Conservation (phyloP, 2,797 vertebrate genomes). For the Echiichthys vipera region DNA sequence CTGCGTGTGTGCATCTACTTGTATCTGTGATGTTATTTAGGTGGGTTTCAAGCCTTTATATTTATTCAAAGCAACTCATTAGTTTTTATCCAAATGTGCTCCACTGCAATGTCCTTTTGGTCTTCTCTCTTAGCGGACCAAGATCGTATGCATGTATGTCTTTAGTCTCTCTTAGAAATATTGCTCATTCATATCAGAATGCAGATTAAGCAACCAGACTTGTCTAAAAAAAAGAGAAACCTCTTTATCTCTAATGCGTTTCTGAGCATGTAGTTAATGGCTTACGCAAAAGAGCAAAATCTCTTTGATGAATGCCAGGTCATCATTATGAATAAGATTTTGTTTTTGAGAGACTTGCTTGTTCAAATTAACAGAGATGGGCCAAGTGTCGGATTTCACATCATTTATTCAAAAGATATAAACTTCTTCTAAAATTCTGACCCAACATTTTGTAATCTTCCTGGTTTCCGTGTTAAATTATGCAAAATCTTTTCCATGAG, state of each 20-base stretch:
- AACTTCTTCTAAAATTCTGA: not conserved
- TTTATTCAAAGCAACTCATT: slow-evolving; percentile 21
- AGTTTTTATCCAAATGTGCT: slow-evolving; percentile 33
- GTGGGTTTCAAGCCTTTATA: slow-evolving; percentile 11
- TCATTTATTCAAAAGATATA: slow-evolving; percentile 2
- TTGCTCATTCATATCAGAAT: slow-evolving; percentile 32
- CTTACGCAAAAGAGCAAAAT: slow-evolving; percentile 41
- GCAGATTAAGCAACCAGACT: slow-evolving; percentile 41
- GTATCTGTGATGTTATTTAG: not conserved
- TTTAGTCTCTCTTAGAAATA: slow-evolving; percentile 43
- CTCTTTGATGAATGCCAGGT: slow-evolving; percentile 24
- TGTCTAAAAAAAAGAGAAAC: slow-evolving; percentile 36
- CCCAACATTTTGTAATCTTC: not conserved
- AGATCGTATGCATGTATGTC: slow-evolving; percentile 25
- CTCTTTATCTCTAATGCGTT: slow-evolving; percentile 44
- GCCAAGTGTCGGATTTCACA: not conserved
- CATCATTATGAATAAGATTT: slow-evolving; percentile 27
- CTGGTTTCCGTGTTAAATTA: not conserved
- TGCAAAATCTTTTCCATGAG: not conserved
- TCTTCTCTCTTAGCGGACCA: slow-evolving; percentile 14
- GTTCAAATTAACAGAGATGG: slow-evolving; percentile 19
- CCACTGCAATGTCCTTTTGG: slow-evolving; percentile 36
- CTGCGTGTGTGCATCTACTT: not conserved
- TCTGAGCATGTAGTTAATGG: slow-evolving; percentile 24
- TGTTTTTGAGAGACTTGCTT: slow-evolving; percentile 34